Evolutionary conservation across 2,888 invertebrate genomes (phyloP).

Genomic region (Scrobipalpa atriplicella): DNA sequence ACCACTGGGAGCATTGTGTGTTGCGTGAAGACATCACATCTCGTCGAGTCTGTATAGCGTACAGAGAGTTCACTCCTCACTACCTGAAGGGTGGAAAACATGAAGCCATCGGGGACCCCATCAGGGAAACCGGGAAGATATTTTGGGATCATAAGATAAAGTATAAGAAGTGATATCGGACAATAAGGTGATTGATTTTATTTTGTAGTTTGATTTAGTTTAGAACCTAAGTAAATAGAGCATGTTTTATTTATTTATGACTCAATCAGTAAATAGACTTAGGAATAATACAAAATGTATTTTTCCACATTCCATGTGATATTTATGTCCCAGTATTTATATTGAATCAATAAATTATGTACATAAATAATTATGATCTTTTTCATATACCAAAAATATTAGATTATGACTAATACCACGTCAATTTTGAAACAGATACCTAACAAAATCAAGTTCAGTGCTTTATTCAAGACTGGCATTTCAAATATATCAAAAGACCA

Average conservation of each 20-base stretch:
- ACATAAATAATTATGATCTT: too few relatives aligned
- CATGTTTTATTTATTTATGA: too few relatives aligned
- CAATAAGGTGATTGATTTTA: neutral
- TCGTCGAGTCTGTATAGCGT: slow-evolving; percentile 95
- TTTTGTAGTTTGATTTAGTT: neutral
- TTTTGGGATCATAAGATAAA: slow-evolving; percentile 78
- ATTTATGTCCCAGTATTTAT: too few relatives aligned
- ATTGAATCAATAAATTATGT: too few relatives aligned
- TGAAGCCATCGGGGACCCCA: slow-evolving; percentile 79
- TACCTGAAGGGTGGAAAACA: slow-evolving; percentile 86
- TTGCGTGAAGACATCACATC: slow-evolving; percentile 90
- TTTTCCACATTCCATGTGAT: neutral
- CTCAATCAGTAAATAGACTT: too few relatives aligned
- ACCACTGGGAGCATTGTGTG: slow-evolving; percentile 96
- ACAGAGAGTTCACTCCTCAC: slow-evolving; percentile 95
- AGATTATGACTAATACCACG: too few relatives aligned
- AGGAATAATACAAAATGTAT: too few relatives aligned
- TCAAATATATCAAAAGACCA: too few relatives aligned
- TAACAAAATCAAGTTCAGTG: too few relatives aligned
- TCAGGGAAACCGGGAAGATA: slow-evolving; percentile 80
- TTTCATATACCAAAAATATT: too few relatives aligned
- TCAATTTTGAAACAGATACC: too few relatives aligned
- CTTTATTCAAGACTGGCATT: neutral
- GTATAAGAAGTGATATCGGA: slow-evolving; percentile 27
- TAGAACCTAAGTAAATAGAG: neutral